Conservation (phyloP, 2,888 invertebrate species). For the Endomychus coccineus region DNA sequence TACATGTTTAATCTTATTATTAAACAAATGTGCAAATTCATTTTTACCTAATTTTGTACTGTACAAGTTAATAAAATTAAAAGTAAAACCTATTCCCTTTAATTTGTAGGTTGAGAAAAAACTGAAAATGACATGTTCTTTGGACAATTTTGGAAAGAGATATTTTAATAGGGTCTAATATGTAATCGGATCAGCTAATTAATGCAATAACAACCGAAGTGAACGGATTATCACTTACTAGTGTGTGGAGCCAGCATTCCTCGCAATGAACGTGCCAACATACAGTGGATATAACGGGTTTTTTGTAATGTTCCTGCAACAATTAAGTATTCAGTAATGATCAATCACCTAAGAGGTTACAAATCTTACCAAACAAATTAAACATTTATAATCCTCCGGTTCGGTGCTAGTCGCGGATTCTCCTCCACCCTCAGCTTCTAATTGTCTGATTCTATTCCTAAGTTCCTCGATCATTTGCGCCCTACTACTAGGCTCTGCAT, state of each 20-base stretch:
- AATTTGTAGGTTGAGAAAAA: no score
- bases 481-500: constrained; percentile 43
- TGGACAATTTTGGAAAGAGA: no score
- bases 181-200: no score
- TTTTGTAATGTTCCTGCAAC: constrained; percentile 54
- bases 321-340: constrained; percentile 8
- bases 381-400: constrained; percentile 58
- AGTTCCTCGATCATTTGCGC: constrained; percentile 51
- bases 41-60: no score
- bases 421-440: constrained; percentile 45
- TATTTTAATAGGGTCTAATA: background rate
- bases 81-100: no score
- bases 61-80: no score
- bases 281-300: constrained; percentile 58
- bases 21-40: no score
- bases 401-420: constrained; percentile 33
- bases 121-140: no score
- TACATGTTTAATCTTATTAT: no score
- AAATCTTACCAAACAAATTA: constrained; percentile 63
- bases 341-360: constrained; percentile 8
- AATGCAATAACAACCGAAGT: background rate
- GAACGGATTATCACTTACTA: constrained; percentile 37
- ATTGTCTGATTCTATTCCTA: constrained; percentile 49
- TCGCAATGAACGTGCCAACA: constrained; percentile 68
- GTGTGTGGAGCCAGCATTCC: constrained; percentile 63